Evolutionary conservation across 92 coral and sea anemone species (phyloP).

Genomic region (Porites evermanni): DNA sequence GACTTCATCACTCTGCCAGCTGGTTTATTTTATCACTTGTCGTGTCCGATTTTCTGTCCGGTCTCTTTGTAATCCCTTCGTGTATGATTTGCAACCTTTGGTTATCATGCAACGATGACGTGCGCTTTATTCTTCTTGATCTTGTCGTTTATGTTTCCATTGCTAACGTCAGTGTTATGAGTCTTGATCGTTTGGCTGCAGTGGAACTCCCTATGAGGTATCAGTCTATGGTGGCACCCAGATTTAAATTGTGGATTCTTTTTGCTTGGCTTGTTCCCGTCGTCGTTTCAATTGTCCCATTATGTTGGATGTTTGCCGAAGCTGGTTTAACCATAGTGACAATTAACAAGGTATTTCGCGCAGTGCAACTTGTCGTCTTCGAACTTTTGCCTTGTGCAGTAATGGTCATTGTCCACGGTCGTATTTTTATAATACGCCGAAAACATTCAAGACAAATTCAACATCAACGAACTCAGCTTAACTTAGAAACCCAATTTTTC

Average conservation of each 20-base stretch:
- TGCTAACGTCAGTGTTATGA: conserved; percentile 38
- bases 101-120: conserved; percentile 19
- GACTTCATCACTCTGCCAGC: conserved; percentile 32
- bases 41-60: conserved; percentile 31
- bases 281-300: conserved; percentile 2
- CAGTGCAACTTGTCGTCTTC: conserved; percentile 34
- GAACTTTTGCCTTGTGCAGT: conserved; percentile 41
- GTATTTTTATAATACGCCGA: conserved; percentile 45
- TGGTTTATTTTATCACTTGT: conserved; percentile 46
- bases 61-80: conserved; percentile 31
- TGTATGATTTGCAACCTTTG: conserved; percentile 34
- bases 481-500: neutral
- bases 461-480: conserved; percentile 9
- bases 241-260: conserved; percentile 13
- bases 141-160: conserved; percentile 48
- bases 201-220: conserved; percentile 42
- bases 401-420: conserved; percentile 38
- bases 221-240: conserved; percentile 23
- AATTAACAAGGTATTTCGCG: conserved; percentile 32
- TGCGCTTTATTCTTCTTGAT: conserved; percentile 22
- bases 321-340: neutral
- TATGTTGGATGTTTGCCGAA: conserved; percentile 26
- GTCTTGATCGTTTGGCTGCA: conserved; percentile 47
- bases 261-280: conserved; percentile 39
- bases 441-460: conserved; percentile 43